These are phyloP conservation scores for Telenomus remus DNA, from an alignment of 1,140 invertebrate species.

Conservation along the genomic window DNA sequence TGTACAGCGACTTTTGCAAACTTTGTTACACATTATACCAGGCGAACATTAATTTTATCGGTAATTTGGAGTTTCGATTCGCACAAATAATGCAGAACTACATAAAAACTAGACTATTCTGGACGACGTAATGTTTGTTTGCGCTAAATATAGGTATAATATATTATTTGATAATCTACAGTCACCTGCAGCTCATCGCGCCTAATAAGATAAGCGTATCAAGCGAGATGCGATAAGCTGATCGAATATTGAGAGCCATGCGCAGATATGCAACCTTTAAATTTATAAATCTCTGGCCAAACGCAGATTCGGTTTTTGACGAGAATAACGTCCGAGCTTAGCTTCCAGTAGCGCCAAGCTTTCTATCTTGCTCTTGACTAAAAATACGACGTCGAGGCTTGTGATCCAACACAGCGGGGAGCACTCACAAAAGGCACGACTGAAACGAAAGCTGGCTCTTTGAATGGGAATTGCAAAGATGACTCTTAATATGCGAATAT, in stretches of 20 bases:
- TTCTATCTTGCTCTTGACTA: conserved; percentile 14
- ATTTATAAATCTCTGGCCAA: conserved; percentile 20
- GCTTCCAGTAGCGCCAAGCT: conserved; percentile 12
- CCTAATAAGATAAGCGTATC: too few relatives aligned
- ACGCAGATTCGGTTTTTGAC: conserved; percentile 3
- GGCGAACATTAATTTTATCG: too few relatives aligned
- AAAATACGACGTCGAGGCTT: conserved; percentile 29
- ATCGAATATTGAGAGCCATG: conserved; percentile 19
- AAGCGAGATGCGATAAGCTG: conserved; percentile 15
- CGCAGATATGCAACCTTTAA: conserved; percentile 16
- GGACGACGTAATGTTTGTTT: too few relatives aligned
- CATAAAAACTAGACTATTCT: too few relatives aligned
- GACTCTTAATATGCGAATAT: conserved; percentile 7
- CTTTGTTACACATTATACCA: too few relatives aligned
- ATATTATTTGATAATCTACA: too few relatives aligned
- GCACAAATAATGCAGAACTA: too few relatives aligned
- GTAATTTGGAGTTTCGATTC: too few relatives aligned
- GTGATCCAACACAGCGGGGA: conserved; percentile 8
- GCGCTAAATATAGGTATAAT: too few relatives aligned
- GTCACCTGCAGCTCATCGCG: too few relatives aligned
- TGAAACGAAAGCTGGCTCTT: conserved; percentile 12
- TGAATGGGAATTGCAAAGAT: conserved; percentile 23
- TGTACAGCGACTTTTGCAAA: too few relatives aligned
- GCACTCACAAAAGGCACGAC: conserved; percentile 5
- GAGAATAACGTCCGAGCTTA: conserved; percentile 17